Percentiles rank a stretch among this genome's conserved stretches.
These are phyloP conservation scores for Pseudachorutes palmiensis DNA, from an alignment of 1,140 invertebrate species.

Conservation along the genomic window DNA sequence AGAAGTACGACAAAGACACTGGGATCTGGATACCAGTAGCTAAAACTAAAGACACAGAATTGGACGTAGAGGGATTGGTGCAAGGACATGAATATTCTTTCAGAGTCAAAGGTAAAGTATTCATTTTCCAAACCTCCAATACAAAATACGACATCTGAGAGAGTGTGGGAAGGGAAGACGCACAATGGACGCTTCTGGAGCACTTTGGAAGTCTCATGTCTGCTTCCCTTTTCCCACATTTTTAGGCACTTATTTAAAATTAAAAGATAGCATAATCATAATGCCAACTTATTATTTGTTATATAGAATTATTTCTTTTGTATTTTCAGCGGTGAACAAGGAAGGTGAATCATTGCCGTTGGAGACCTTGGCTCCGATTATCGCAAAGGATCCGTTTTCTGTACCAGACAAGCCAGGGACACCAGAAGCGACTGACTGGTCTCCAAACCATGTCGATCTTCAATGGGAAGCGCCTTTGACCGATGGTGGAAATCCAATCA, in stretches of 20 bases:
- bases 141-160: background rate
- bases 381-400: slow-evolving; percentile 94
- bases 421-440: slow-evolving; percentile 83
- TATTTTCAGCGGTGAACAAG: too few relatives aligned
- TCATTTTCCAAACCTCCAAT: background rate
- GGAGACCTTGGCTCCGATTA: slow-evolving; percentile 78
- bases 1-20: slow-evolving; percentile 87
- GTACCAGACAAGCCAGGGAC: slow-evolving; percentile 71
- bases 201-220: too few relatives aligned
- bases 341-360: slow-evolving; percentile 96
- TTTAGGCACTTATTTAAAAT: background rate
- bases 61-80: slow-evolving; percentile 76
- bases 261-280: background rate
- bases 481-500: slow-evolving; percentile 86
- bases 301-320: too few relatives aligned
- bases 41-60: slow-evolving; percentile 68
- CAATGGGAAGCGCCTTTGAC: slow-evolving; percentile 67
- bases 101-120: slow-evolving; percentile 66
- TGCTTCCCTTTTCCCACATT: too few relatives aligned
- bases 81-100: slow-evolving; percentile 97
- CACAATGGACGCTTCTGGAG: too few relatives aligned
- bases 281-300: too few relatives aligned
- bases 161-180: too few relatives aligned
- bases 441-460: slow-evolving; percentile 79
- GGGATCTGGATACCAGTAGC: slow-evolving; percentile 83